A percentile compares a stretch with the other conserved stretches of the same genome.
Evolutionary conservation across 2,113 vertebrate species (phyloP).

Genomic region (Bos javanicus): DNA sequence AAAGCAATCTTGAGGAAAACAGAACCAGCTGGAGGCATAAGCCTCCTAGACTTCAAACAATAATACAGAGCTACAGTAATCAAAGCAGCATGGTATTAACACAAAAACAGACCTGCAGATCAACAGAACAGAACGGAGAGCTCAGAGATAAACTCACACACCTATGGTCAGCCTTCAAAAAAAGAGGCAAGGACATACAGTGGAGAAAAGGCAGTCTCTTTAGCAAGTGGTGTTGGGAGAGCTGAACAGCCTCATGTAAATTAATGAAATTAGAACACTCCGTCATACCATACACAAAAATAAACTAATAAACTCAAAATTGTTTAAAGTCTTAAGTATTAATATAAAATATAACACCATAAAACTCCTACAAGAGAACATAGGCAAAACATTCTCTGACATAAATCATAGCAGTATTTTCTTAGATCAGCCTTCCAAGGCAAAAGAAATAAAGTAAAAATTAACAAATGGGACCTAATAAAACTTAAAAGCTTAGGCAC

Average conservation of each 20-base stretch:
- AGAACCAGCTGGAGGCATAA: not conserved
- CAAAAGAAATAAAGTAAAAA: not conserved
- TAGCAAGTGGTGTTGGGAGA: not conserved
- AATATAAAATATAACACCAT: not conserved
- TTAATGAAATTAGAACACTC: not conserved
- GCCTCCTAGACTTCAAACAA: not conserved
- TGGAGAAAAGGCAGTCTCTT: not conserved
- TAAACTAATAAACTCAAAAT: not conserved
- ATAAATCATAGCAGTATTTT: not conserved
- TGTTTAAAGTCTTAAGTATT: not conserved
- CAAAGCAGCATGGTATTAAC: not conserved
- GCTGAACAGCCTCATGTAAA: not conserved
- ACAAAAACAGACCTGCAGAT: not conserved
- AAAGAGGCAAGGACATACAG: not conserved
- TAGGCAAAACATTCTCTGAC: not conserved
- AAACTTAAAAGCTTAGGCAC: not conserved
- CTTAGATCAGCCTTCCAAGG: not conserved
- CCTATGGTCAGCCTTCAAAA: not conserved
- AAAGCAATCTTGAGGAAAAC: not conserved
- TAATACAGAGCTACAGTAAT: not conserved
- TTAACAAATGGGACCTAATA: not conserved
- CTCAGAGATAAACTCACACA: not conserved
- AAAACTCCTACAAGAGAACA: not conserved
- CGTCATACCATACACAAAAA: not conserved
- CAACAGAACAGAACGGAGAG: not conserved